phyloP scores from a whole-genome alignment of 2,797 vertebrate species.

The Sebastes kiyomatsui region DNA sequence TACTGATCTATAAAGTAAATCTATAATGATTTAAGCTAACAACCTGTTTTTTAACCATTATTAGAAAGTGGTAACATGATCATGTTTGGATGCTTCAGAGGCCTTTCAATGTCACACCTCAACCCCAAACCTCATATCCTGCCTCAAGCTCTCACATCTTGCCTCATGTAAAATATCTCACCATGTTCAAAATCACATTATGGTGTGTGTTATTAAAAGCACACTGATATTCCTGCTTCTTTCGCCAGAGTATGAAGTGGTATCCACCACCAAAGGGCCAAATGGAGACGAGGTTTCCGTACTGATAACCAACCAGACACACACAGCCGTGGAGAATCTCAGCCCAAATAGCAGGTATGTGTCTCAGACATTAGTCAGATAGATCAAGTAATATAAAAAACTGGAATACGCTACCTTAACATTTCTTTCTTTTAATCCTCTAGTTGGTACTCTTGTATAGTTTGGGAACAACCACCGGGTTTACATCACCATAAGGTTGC shows the following conservation, averaged over 20 bases:
- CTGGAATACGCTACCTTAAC: not conserved
- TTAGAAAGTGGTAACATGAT: not conserved
- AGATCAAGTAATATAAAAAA: not conserved
- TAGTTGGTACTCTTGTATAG: not conserved
- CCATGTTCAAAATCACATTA: too few relatives aligned
- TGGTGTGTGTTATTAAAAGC: too few relatives aligned
- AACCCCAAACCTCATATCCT: not conserved
- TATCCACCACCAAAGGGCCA: conserved; percentile 88
- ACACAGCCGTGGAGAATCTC: conserved; percentile 96
- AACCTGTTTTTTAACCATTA: not conserved
- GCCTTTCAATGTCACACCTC: not conserved
- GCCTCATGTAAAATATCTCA: too few relatives aligned
- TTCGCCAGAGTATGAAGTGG: conserved; percentile 91
- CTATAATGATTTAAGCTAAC: too few relatives aligned
- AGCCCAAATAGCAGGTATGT: conserved; percentile 93
- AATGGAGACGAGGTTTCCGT: conserved; percentile 87
- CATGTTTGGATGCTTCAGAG: not conserved
- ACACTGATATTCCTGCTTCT: not conserved
- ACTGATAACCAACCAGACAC: conserved; percentile 94
- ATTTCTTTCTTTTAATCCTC: not conserved
- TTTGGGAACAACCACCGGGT: not conserved
- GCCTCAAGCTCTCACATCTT: not conserved
- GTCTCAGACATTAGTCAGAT: not conserved
- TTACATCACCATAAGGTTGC: not conserved
- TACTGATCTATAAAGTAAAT: too few relatives aligned